Evolutionary conservation across 1,140 invertebrate species (phyloP).

Genomic region (Euglossa dilemma): DNA sequence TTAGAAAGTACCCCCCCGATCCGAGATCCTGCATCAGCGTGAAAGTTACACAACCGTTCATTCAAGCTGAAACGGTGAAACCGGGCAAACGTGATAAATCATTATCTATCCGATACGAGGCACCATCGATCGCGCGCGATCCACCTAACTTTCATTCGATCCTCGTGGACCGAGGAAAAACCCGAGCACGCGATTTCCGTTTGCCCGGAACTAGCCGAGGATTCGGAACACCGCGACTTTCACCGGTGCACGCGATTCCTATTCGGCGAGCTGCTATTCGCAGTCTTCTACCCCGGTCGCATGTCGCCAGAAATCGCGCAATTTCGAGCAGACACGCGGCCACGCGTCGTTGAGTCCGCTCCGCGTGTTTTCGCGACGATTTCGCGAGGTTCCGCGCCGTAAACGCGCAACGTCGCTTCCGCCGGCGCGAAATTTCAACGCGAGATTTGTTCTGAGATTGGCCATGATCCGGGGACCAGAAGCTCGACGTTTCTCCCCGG

Average conservation of each 20-base stretch:
- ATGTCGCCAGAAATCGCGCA: background rate
- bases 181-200: too few species aligned
- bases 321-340: background rate
- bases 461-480: constrained; percentile 22
- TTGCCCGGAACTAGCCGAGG: background rate
- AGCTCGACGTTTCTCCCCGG: constrained; percentile 34
- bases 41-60: constrained; percentile 32
- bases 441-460: constrained; percentile 45
- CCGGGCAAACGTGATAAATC: constrained; percentile 5
- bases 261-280: background rate
- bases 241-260: background rate
- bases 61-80: constrained; percentile 3
- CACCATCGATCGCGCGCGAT: background rate
- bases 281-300: too few species aligned
- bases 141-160: background rate
- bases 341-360: background rate
- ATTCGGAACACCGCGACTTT: constrained; percentile 4
- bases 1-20: constrained; percentile 22
- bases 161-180: background rate
- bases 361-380: constrained; percentile 2
- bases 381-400: constrained; percentile 13
- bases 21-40: background rate
- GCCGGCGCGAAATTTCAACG: constrained; percentile 13
- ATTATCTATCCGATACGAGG: background rate
- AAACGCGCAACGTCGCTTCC: constrained; percentile 36